These are phyloP conservation scores for Potorous gilbertii DNA, from an alignment of 2,797 vertebrate genomes.

Conservation along the genomic window DNA sequence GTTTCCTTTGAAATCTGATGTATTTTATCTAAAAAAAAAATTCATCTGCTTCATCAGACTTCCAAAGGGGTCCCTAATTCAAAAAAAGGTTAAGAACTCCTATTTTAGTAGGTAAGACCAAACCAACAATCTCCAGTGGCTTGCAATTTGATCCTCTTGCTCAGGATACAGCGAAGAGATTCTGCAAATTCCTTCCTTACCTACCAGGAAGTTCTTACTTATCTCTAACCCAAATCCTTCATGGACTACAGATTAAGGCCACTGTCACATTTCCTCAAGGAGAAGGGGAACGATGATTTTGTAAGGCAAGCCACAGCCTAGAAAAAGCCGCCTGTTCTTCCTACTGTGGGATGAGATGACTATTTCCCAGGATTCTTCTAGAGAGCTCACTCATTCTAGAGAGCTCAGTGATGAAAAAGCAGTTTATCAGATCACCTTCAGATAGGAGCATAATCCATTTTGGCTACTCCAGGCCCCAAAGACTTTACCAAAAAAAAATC, in stretches of 20 bases:
- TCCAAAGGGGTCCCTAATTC: neutral
- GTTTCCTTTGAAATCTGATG: neutral
- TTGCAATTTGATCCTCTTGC: neutral
- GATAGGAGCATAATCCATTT: conserved; percentile 43
- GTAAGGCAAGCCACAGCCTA: neutral
- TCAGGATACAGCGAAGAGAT: neutral
- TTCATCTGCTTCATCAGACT: neutral
- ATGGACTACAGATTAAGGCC: neutral
- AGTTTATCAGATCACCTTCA: conserved; percentile 26
- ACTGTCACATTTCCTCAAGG: conserved; percentile 23
- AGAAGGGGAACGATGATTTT: neutral
- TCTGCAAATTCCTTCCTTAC: neutral
- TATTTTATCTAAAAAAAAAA: neutral
- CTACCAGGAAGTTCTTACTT: conserved; percentile 49
- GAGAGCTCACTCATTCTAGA: conserved; percentile 46
- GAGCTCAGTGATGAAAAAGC: conserved; percentile 45
- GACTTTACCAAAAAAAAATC: conserved; percentile 23
- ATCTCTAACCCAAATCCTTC: conserved; percentile 18
- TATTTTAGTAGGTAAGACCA: neutral
- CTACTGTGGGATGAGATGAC: conserved; percentile 8
- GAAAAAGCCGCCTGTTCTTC: neutral
- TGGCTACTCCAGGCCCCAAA: conserved; percentile 15
- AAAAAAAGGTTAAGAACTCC: conserved; percentile 7
- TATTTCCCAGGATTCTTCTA: conserved; percentile 18
- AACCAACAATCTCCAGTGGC: neutral